phyloP scores from a whole-genome alignment of 2,797 vertebrate genomes.

The Diglossa cyanea region DNA sequence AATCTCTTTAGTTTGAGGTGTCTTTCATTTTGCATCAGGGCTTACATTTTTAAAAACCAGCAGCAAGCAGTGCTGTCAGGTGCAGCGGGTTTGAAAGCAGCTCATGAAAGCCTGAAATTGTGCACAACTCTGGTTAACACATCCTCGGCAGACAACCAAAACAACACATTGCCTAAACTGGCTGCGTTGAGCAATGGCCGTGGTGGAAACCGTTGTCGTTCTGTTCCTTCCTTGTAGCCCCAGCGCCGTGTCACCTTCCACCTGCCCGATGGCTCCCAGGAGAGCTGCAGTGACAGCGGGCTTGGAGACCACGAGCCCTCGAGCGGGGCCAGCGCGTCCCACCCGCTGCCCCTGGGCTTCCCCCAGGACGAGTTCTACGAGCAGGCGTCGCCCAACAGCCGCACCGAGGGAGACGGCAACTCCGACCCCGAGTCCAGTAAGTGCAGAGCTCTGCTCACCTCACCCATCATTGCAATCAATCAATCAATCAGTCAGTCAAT shows the following conservation, averaged over 20 bases:
- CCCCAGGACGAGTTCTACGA: conserved; percentile 92
- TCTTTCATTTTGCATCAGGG: conserved; percentile 45
- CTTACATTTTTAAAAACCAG: conserved; percentile 19
- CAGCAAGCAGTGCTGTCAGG: conserved; percentile 15
- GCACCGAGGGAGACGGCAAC: conserved; percentile 96
- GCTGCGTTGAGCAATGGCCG: conserved; percentile 44
- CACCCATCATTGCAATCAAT: neutral
- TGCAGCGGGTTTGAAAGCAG: conserved; percentile 42
- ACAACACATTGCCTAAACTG: conserved; percentile 45
- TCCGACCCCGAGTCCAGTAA: conserved; percentile 98
- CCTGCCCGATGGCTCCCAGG: conserved; percentile 94
- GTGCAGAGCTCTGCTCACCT: conserved; percentile 64
- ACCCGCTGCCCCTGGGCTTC: conserved; percentile 89
- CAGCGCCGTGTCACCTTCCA: conserved; percentile 97
- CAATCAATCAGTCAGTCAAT: neutral
- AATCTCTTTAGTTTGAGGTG: conserved; percentile 41
- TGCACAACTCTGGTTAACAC: conserved; percentile 22
- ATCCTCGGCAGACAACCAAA: conserved; percentile 27
- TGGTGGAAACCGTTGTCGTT: conserved; percentile 65
- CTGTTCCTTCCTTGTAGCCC: conserved; percentile 78
- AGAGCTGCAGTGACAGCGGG: conserved; percentile 92
- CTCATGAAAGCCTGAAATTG: conserved; percentile 48
- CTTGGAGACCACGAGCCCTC: conserved; percentile 85
- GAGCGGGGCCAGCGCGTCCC: conserved; percentile 80
- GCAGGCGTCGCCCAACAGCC: conserved; percentile 90